Conservation (phyloP, 2,888 invertebrate genomes). For the Liposcelis brunnea region DNA sequence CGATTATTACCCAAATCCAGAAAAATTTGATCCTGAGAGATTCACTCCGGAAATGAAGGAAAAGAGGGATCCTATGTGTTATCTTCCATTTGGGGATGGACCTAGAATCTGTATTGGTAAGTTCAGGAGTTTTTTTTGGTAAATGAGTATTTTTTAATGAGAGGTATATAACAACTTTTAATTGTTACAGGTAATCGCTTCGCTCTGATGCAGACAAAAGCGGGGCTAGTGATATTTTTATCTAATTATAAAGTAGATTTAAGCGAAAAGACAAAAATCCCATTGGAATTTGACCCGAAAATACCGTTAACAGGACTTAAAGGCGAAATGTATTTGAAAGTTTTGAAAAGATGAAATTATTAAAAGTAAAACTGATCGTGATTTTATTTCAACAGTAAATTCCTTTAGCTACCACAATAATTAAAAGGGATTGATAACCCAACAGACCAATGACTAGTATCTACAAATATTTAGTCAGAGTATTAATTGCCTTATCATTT, state of each 20-base stretch:
- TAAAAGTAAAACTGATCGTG: too few species aligned
- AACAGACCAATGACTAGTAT: too few species aligned
- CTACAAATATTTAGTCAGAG: too few species aligned
- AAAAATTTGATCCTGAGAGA: slow-evolving; percentile 1
- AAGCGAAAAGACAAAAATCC: slow-evolving; percentile 28
- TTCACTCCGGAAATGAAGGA: not conserved
- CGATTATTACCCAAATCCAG: not conserved
- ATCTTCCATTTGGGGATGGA: slow-evolving; percentile 4
- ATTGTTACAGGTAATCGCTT: slow-evolving; percentile 31
- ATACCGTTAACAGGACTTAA: not conserved
- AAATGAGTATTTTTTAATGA: too few species aligned
- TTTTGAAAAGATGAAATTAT: not conserved
- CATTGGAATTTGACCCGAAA: slow-evolving; percentile 21
- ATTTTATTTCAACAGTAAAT: too few species aligned
- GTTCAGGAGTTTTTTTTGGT: not conserved
- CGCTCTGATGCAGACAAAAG: slow-evolving; percentile 33
- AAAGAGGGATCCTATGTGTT: not conserved
- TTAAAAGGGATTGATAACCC: too few species aligned
- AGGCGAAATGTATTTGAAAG: not conserved
- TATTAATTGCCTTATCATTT: too few species aligned
- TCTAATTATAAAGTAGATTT: slow-evolving; percentile 29
- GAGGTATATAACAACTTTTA: not conserved
- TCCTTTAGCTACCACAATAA: too few species aligned
- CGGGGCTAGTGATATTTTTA: slow-evolving; percentile 29
- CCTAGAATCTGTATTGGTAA: slow-evolving; percentile 4